These are phyloP conservation scores for Sarcophaga bullata DNA, from an alignment of 1,140 invertebrate species.

Conservation along the genomic window DNA sequence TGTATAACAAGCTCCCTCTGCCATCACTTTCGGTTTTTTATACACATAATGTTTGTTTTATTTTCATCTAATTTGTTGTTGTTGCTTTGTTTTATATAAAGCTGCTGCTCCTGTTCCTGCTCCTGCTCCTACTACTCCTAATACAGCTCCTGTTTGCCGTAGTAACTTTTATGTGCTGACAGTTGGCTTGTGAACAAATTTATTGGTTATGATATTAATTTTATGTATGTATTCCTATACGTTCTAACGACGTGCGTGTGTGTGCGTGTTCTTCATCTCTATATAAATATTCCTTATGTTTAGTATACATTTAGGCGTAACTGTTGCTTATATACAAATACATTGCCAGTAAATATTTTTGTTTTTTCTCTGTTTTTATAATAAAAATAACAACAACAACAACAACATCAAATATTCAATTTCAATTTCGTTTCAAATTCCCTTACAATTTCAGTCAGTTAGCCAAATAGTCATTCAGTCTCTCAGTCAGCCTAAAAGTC, in stretches of 20 bases:
- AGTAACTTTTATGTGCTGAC: not conserved
- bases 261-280: not conserved
- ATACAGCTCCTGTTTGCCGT: no score
- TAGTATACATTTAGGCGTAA: slow-evolving; percentile 11
- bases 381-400: not conserved
- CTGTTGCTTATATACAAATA: slow-evolving; percentile 13
- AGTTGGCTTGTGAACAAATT: slow-evolving; percentile 24
- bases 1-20: no score
- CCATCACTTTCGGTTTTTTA: no score
- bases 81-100: no score
- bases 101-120: no score
- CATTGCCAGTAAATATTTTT: not conserved
- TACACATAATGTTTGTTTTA: no score
- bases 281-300: not conserved
- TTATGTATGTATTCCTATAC: not conserved
- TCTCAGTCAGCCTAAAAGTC: not conserved
- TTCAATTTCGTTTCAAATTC: not conserved
- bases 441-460: not conserved
- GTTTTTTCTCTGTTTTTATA: no score
- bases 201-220: slow-evolving; percentile 16
- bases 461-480: not conserved
- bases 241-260: no score
- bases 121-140: no score
- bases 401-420: not conserved
- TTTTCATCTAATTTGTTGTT: no score